Conservation (phyloP, 64 coral and sea anemone genomes). For the Astreopora myriophthalma region DNA sequence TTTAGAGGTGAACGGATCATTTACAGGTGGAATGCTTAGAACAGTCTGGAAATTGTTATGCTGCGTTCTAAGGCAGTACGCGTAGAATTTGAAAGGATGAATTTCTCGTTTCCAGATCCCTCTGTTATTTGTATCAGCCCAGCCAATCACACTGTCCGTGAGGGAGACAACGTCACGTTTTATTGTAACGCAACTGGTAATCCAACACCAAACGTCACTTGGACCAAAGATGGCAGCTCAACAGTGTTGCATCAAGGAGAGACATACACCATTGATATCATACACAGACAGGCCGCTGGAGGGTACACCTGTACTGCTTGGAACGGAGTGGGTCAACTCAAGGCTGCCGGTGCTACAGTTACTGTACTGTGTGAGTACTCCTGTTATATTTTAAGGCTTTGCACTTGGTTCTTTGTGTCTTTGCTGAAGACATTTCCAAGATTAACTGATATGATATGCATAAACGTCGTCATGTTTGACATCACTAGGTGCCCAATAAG, state of each 20-base stretch:
- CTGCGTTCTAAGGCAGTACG: neutral
- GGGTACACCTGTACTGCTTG: slow-evolving; percentile 46
- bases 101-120: neutral
- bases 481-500: too few relatives aligned
- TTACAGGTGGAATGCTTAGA: too few relatives aligned
- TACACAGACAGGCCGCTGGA: slow-evolving; percentile 35
- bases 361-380: slow-evolving; percentile 59
- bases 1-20: too few relatives aligned
- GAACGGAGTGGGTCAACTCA: slow-evolving; percentile 29
- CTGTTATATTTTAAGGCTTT: too few relatives aligned
- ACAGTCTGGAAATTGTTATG: neutral
- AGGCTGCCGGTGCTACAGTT: neutral
- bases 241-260: neutral
- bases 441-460: neutral
- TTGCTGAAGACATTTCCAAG: neutral
- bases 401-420: neutral
- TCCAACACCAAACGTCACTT: slow-evolving; percentile 57
- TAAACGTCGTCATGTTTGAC: too few relatives aligned
- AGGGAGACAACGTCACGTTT: slow-evolving; percentile 10
- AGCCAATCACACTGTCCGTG: slow-evolving; percentile 16
- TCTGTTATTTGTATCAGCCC: neutral
- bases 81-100: neutral
- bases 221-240: slow-evolving; percentile 2
- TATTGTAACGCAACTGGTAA: slow-evolving; percentile 75
- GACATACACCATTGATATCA: neutral